Conservation (phyloP, 2,888 invertebrate genomes). For the Cerastis leucographa region DNA sequence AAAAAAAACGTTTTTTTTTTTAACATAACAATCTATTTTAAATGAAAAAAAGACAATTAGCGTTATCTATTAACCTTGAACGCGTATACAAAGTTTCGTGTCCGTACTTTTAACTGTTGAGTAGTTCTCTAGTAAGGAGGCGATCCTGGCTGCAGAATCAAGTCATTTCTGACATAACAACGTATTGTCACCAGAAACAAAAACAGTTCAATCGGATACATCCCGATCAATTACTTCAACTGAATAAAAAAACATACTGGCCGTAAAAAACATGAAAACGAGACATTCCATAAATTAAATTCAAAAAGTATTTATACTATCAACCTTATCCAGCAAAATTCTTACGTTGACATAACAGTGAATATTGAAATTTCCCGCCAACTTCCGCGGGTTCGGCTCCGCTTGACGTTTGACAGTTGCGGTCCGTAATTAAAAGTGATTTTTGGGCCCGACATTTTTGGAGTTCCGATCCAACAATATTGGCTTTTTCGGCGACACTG, state of each 20-base stretch:
- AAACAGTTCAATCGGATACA: too few species aligned
- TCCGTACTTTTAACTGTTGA: too few species aligned
- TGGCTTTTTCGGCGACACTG: slow-evolving; percentile 49
- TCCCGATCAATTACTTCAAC: background rate
- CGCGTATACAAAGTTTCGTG: too few species aligned
- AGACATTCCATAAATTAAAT: slow-evolving; percentile 19
- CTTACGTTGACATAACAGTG: slow-evolving; percentile 15
- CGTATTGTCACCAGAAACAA: too few species aligned
- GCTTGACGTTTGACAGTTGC: slow-evolving; percentile 72
- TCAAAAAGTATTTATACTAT: background rate
- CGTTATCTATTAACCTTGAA: background rate
- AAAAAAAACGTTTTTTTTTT: background rate
- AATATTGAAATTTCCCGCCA: slow-evolving; percentile 59
- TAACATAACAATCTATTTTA: too few species aligned
- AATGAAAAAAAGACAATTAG: background rate
- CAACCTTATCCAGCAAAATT: slow-evolving; percentile 12
- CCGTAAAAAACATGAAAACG: background rate
- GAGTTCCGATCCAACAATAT: slow-evolving; percentile 49
- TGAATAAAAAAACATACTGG: background rate
- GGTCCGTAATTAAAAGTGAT: slow-evolving; percentile 76
- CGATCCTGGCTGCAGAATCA: too few species aligned
- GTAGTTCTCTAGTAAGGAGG: too few species aligned
- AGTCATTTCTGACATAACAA: too few species aligned
- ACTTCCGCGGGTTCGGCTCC: slow-evolving; percentile 61
- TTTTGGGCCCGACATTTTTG: slow-evolving; percentile 64